phyloP scores from a whole-genome alignment of 2,888 invertebrate genomes.

The Plebejus argus region DNA sequence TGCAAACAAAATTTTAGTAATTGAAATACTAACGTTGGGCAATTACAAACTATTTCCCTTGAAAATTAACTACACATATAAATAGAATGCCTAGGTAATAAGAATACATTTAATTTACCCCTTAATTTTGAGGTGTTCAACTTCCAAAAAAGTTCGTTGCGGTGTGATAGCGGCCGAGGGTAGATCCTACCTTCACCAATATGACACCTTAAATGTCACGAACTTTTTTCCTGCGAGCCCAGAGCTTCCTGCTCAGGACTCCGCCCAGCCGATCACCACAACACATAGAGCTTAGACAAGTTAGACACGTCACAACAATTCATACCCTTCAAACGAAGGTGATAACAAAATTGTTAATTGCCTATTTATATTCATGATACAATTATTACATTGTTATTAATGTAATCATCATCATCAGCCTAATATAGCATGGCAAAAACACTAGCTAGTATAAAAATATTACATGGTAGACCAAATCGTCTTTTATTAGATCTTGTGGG shows the following conservation, averaged over 20 bases:
- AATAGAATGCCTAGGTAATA: too few species aligned
- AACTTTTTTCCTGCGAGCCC: slow-evolving; percentile 50
- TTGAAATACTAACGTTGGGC: too few species aligned
- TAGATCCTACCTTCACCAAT: slow-evolving; percentile 23
- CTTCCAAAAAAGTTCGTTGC: neutral
- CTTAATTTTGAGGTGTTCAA: neutral
- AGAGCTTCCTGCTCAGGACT: slow-evolving; percentile 59
- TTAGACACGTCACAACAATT: slow-evolving; percentile 42
- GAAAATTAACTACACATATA: too few species aligned
- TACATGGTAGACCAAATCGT: neutral
- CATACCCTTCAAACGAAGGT: slow-evolving; percentile 19
- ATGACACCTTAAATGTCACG: slow-evolving; percentile 55
- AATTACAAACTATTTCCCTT: too few species aligned
- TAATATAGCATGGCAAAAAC: neutral
- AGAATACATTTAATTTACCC: neutral
- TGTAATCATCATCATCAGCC: neutral
- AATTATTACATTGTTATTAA: neutral
- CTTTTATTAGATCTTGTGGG: neutral
- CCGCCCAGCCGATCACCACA: slow-evolving; percentile 54
- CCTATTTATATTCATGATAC: slow-evolving; percentile 7
- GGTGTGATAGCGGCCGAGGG: slow-evolving; percentile 34
- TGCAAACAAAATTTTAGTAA: too few species aligned
- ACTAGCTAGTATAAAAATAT: neutral
- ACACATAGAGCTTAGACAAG: slow-evolving; percentile 41
- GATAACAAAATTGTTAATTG: neutral